Base-by-base conservation (phyloP, 2,888 invertebrate species). In the Agonopterix heracliana region DNA sequence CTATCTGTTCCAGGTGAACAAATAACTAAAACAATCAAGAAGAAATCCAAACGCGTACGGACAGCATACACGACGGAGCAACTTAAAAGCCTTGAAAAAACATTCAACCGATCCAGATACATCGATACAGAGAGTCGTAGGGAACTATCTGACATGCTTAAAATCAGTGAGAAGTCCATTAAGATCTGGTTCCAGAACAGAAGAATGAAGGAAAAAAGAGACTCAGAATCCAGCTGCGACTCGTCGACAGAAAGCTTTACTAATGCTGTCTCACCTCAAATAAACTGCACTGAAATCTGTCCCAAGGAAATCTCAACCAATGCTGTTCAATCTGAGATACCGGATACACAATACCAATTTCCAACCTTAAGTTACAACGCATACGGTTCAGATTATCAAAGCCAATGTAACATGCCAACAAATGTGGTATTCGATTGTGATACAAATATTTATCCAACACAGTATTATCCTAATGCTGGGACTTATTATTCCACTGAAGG, bases 181-280 rank as follows among this genome's bases (percentile, higher is more conserved):
- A 95, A 95, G 74, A 92, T 95, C 38, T 95, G 95, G 95, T 96
- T 95, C 70, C 95, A 96, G 68, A 95, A 95, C 66, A 86, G 94
- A 17, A 84, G 95, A 17, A 95, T 95, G 94, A 93, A 93, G 54
- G 86, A 85, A 58, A 93, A 93, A 65, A 92, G 90, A 60, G 90
- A 90, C 0, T 74, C 71, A 0, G 81, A 78, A 50, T 74, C 73
- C 2, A 71, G 71, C 49, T 51, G 54, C 26, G 77, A 80, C 47
- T 64, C 71, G 2, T 74, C 74, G 0, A 64, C 54, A 35, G 74
- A 74, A 49, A 59, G 53, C 5, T 46, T 48, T 11, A 45, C 49
- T 38, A 52, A 56, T 35, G 54, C 56, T 0, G 41, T 49, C 42
- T 50, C 63, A 17, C 47, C 56, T n/a, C 34, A 38, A 43, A 11